Conservation (phyloP, 2,888 invertebrate genomes). For the Zeuzera pyrina region DNA sequence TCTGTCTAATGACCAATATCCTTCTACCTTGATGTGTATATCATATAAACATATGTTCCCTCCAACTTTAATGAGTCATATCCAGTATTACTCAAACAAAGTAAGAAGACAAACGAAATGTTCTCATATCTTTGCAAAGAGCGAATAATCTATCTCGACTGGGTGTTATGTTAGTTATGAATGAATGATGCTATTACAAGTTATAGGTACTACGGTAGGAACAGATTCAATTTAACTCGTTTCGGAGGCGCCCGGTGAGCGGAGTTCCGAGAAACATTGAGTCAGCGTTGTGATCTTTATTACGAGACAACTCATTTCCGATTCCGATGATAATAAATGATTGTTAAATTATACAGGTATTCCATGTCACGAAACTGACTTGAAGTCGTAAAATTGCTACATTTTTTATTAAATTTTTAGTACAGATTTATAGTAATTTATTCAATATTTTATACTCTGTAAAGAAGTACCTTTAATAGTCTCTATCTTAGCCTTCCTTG, state of each 20-base stretch:
- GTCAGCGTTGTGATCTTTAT: conserved; percentile 23
- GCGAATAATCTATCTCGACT: conserved; percentile 33
- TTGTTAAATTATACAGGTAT: too few species aligned
- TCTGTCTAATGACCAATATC: conserved; percentile 19
- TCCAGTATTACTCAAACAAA: conserved; percentile 32
- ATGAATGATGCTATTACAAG: conserved; percentile 41
- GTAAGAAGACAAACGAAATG: conserved; percentile 32
- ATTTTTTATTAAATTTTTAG: too few species aligned
- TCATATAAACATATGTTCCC: conserved; percentile 8
- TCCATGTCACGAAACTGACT: too few species aligned
- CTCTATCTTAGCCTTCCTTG: too few species aligned
- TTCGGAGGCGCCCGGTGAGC: conserved; percentile 30
- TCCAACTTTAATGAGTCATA: conserved; percentile 9
- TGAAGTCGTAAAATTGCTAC: too few species aligned
- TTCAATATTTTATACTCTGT: too few species aligned
- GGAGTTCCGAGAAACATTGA: conserved; percentile 26
- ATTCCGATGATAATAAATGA: conserved; percentile 28
- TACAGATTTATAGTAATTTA: too few species aligned
- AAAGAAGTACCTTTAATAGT: too few species aligned
- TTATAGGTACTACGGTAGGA: conserved; percentile 28
- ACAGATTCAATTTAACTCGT: conserved; percentile 28
- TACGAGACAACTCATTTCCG: conserved; percentile 41
- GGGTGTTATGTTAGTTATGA: conserved; percentile 45
- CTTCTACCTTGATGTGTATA: conserved; percentile 12
- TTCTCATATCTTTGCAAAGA: conserved; percentile 24